Evolutionary conservation across 2,888 invertebrate species (phyloP).

Genomic region (Timema podura): DNA sequence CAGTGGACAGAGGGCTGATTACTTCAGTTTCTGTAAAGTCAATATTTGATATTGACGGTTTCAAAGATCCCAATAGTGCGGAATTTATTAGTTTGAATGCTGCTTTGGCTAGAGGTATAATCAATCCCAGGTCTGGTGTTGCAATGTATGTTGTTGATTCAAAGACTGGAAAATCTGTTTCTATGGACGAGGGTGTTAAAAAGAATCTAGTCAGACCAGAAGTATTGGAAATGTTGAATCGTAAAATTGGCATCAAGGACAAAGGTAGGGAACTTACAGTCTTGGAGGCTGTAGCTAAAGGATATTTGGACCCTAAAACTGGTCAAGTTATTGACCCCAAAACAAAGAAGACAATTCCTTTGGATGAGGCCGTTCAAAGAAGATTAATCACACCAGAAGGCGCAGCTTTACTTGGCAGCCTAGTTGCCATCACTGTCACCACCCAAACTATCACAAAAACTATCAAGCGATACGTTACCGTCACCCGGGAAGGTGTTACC

Average conservation of each 20-base stretch:
- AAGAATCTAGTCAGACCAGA: slow-evolving; percentile 77
- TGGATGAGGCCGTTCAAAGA: slow-evolving; percentile 80
- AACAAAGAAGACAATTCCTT: slow-evolving; percentile 67
- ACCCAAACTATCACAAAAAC: slow-evolving; percentile 83
- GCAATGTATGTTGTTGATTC: slow-evolving; percentile 64
- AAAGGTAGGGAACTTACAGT: slow-evolving; percentile 73
- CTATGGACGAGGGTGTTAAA: slow-evolving; percentile 74
- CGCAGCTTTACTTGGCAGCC: slow-evolving; percentile 76
- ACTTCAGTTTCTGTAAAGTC: slow-evolving; percentile 82
- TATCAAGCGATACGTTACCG: slow-evolving; percentile 75
- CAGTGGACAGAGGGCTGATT: slow-evolving; percentile 84
- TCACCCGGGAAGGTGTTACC: slow-evolving; percentile 59
- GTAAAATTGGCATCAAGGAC: slow-evolving; percentile 75
- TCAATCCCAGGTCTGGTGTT: slow-evolving; percentile 69
- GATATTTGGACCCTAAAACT: slow-evolving; percentile 81
- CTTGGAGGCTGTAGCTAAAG: slow-evolving; percentile 83
- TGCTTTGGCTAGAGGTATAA: slow-evolving; percentile 70
- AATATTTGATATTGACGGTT: slow-evolving; percentile 89
- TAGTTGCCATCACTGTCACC: slow-evolving; percentile 83
- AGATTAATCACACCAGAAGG: slow-evolving; percentile 84
- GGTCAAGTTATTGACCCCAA: slow-evolving; percentile 77
- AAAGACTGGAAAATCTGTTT: slow-evolving; percentile 69
- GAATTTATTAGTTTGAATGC: slow-evolving; percentile 81
- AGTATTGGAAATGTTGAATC: slow-evolving; percentile 78
- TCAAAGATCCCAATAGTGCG: slow-evolving; percentile 74